A percentile compares a stretch with the other conserved stretches of the same genome.
Conservation (phyloP, 2,888 invertebrate genomes). For the Catocala fraxini region DNA sequence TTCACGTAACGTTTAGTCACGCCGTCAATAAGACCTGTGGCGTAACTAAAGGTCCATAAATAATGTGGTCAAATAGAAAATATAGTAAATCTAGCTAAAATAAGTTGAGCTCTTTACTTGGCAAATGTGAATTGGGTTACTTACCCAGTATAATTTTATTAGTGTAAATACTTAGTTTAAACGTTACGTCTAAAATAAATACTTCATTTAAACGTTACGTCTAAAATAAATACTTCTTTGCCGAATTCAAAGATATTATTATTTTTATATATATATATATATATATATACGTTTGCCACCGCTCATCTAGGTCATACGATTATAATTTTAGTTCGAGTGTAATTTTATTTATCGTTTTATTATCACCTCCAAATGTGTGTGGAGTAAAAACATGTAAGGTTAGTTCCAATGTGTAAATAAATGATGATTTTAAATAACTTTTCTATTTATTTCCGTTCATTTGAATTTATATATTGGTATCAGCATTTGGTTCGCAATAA, state of each 20-base stretch:
- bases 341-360: constrained; percentile 47
- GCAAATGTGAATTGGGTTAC: constrained; percentile 9
- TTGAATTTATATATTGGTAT: neutral
- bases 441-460: constrained; percentile 43
- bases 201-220: constrained; percentile 20
- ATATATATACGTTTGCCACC: constrained; percentile 35
- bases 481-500: neutral
- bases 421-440: constrained; percentile 59
- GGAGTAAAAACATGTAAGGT: constrained; percentile 59
- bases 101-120: neutral
- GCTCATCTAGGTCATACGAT: constrained; percentile 48
- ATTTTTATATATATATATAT: constrained; percentile 12
- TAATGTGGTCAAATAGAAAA: too few relatives aligned
- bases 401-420: constrained; percentile 72
- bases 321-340: constrained; percentile 50
- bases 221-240: constrained; percentile 29
- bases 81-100: too few relatives aligned
- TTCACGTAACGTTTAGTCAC: too few relatives aligned
- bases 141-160: constrained; percentile 5
- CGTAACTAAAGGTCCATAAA: too few relatives aligned
- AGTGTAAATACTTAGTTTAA: constrained; percentile 28
- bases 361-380: constrained; percentile 43
- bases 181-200: constrained; percentile 35
- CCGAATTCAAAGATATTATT: constrained; percentile 16
- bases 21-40: too few relatives aligned